phyloP scores from a whole-genome alignment of 2,888 invertebrate genomes.

The Mantis religiosa region DNA sequence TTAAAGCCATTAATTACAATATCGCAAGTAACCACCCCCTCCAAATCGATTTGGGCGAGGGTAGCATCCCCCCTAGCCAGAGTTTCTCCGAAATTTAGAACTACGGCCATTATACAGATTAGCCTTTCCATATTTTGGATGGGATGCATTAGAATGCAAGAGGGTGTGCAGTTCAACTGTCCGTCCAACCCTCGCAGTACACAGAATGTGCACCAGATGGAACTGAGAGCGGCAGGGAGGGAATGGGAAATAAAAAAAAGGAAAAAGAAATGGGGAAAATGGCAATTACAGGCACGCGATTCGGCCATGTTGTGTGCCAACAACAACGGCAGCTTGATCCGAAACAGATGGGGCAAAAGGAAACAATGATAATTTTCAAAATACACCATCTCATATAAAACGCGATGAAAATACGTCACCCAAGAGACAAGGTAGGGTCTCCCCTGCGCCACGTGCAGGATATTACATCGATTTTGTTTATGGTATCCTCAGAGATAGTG shows the following conservation, averaged over 20 bases:
- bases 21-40: background rate
- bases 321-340: background rate
- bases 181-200: background rate
- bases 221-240: background rate
- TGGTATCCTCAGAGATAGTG: too few species aligned
- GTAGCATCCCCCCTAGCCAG: background rate
- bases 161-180: background rate
- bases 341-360: background rate
- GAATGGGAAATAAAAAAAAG: background rate
- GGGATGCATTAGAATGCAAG: background rate
- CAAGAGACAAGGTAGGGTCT: background rate
- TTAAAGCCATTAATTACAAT: background rate
- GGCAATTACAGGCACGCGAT: constrained; percentile 1
- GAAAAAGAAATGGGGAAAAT: background rate
- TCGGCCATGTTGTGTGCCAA: background rate
- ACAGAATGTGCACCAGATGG: background rate
- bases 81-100: background rate
- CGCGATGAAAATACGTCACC: background rate
- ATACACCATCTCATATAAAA: background rate
- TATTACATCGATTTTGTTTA: too few species aligned
- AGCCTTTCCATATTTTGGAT: background rate
- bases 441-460: background rate
- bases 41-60: background rate
- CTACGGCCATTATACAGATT: background rate
- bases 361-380: background rate